phyloP scores from a whole-genome alignment of 2,113 vertebrate genomes.

The Ammospiza nelsoni region DNA sequence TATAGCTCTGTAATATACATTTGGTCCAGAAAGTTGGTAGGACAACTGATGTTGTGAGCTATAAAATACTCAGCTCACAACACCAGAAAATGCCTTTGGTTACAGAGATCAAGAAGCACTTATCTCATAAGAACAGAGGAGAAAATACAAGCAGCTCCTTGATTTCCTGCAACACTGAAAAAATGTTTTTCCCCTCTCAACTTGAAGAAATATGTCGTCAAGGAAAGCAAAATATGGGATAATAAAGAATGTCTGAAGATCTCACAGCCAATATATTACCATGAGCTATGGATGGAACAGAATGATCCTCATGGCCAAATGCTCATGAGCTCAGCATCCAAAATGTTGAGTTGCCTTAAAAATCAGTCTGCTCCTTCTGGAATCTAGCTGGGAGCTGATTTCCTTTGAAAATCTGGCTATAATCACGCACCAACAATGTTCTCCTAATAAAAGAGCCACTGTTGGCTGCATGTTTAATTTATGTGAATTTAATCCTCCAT shows the following conservation, averaged over 20 bases:
- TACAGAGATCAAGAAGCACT: not conserved
- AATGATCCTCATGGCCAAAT: not conserved
- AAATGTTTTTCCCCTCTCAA: not conserved
- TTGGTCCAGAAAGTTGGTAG: not conserved
- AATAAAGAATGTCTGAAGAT: not conserved
- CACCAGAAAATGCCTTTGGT: not conserved
- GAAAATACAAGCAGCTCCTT: not conserved
- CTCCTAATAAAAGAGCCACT: slow-evolving; percentile 52
- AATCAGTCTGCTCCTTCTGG: slow-evolving; percentile 17
- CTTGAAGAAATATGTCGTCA: not conserved
- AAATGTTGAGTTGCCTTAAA: not conserved
- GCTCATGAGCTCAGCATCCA: not conserved
- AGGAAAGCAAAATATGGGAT: not conserved
- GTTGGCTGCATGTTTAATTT: slow-evolving; percentile 64
- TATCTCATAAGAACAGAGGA: not conserved
- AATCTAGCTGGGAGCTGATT: slow-evolving; percentile 28
- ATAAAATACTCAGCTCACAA: not conserved
- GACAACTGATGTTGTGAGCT: not conserved
- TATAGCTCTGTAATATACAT: not conserved
- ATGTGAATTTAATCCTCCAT: slow-evolving; percentile 62
- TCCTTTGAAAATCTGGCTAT: slow-evolving; percentile 54
- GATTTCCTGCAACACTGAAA: not conserved
- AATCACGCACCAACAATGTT: slow-evolving; percentile 44
- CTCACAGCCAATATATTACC: not conserved
- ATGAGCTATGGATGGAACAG: not conserved